phyloP scores from a whole-genome alignment of 1,140 invertebrate species.

The Drosophila sucinea region DNA sequence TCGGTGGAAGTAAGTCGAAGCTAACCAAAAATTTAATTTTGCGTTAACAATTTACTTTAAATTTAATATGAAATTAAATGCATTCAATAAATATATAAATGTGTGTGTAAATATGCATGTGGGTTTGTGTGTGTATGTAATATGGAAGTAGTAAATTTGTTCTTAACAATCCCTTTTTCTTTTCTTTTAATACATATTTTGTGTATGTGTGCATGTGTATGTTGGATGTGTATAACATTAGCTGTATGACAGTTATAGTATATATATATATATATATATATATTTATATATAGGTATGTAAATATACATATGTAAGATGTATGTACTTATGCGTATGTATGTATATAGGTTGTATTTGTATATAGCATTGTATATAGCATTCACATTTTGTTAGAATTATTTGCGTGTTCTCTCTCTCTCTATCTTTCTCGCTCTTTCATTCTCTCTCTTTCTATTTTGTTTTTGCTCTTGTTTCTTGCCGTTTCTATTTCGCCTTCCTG shows the following conservation, averaged over 20 bases:
- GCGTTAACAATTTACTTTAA: constrained; percentile 62
- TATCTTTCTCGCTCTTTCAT: background rate
- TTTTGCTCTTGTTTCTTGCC: background rate
- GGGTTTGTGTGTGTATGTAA: constrained; percentile 43
- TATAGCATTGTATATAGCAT: constrained; percentile 39
- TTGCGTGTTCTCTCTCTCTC: constrained; percentile 23
- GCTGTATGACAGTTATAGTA: constrained; percentile 16
- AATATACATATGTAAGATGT: constrained; percentile 26
- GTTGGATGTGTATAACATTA: constrained; percentile 6
- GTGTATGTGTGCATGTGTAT: constrained; percentile 51
- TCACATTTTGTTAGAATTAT: constrained; percentile 53
- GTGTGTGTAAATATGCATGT: constrained; percentile 35
- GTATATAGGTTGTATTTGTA: constrained; percentile 24
- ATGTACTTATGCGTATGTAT: constrained; percentile 29
- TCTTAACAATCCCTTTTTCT: constrained; percentile 69
- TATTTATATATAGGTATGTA: constrained; percentile 17
- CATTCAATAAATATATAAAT: constrained; percentile 72
- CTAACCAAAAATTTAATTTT: constrained; percentile 64
- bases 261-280: constrained; percentile 16
- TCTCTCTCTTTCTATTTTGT: constrained; percentile 3
- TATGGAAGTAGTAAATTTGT: constrained; percentile 81
- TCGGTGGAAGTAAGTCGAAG: constrained; percentile 78
- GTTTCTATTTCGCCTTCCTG: background rate
- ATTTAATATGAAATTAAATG: constrained; percentile 80
- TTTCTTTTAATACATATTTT: constrained; percentile 59